Evolutionary conservation across 2,888 invertebrate species (phyloP), one percentile per base, ranked within the genome.

Genomic region (Boloria euphrosyne): DNA sequence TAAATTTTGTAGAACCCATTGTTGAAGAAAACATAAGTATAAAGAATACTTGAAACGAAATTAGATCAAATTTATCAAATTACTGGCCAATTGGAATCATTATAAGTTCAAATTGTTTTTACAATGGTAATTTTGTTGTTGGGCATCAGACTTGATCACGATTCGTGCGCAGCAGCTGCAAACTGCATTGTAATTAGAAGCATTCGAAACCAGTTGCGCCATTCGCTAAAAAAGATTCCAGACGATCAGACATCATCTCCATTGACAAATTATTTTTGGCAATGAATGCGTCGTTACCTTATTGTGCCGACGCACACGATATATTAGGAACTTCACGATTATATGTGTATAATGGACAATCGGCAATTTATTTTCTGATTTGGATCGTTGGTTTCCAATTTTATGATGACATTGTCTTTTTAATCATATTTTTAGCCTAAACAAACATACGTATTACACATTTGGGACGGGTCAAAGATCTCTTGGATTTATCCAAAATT

Each of bases 11-110:
- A 52, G 27, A 65, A 59, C 51, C 38, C 31, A 49, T 53, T 55
- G 10, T 43, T 59, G 54, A 63, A 58, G 54, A 51, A 68, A 67
- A 64, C 62, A 55, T 54, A 66, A 22, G 71, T 54, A 71, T 66
- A 72, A 69, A 65, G 31, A 31, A 59, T 47, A 65, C 65, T 72
- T 67, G 60, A 53, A 73, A 75, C 74, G 60, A 78, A 79, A 78
- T 80, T 76, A 78, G 71, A 63, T 66, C 50, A 68, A 67, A 77
- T 77, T 80, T 78, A 80, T 77, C 70, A 76, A 79, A 81, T 81
- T 79, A 78, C 71, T 62, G 65, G 73, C 69, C 71, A 71, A 79
- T 79, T 78, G 76, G 64, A 57, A 57, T 76, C 74, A 78, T 78
- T 76, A 80, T 75, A 71, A 65, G 49, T 71, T 71, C 66, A 71